Evolutionary conservation across 2,113 vertebrate genomes (phyloP).

Genomic region (Amazona guildingii): DNA sequence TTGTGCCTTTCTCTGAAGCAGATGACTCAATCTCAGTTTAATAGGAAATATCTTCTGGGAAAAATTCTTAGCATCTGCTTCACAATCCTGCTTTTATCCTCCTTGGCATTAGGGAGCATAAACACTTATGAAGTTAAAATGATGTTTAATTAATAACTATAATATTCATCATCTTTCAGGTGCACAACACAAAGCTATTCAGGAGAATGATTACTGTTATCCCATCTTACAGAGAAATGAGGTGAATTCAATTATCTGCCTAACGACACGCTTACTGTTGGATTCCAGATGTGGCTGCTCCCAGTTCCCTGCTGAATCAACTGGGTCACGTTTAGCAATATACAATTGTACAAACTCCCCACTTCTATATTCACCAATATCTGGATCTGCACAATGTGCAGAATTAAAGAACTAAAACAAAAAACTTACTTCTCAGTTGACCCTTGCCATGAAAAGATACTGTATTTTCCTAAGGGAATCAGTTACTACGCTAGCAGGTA

Average conservation of each 20-base stretch:
- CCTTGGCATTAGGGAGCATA: background rate
- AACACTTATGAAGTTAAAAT: constrained; percentile 25
- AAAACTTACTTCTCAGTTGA: background rate
- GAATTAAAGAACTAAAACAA: background rate
- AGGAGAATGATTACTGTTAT: background rate
- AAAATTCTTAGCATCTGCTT: constrained; percentile 16
- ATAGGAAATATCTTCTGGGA: background rate
- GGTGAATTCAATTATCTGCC: background rate
- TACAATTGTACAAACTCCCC: background rate
- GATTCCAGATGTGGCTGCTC: background rate
- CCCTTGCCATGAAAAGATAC: background rate
- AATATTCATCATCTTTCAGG: background rate
- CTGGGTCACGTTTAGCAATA: background rate
- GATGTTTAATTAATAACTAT: constrained; percentile 18
- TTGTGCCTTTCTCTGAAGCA: background rate
- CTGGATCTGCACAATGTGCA: background rate
- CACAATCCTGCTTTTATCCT: background rate
- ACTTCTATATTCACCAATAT: background rate
- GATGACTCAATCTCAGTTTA: background rate
- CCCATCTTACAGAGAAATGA: constrained; percentile 1
- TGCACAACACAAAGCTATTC: constrained; percentile 1
- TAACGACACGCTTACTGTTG: background rate
- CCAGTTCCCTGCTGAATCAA: background rate
- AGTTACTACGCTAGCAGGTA: background rate
- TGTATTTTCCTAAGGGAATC: background rate